These are phyloP conservation scores for Ictidomys tridecemlineatus DNA, from an alignment of 2,113 vertebrate genomes.

Conservation along the genomic window DNA sequence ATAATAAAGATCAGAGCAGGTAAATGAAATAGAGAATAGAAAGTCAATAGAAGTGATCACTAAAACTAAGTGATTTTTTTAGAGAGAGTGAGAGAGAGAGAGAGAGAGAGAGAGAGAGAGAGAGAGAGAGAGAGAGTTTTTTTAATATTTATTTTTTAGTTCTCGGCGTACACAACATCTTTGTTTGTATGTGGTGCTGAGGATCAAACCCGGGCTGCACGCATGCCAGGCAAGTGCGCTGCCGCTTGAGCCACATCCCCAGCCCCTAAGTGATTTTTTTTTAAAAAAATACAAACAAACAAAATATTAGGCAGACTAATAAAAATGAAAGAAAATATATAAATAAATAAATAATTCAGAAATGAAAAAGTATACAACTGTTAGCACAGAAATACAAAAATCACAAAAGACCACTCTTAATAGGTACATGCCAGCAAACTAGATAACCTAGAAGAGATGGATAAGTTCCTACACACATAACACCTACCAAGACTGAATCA, in stretches of 20 bases:
- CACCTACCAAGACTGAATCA: neutral
- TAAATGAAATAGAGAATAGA: neutral
- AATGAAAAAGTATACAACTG: neutral
- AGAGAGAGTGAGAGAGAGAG: no score
- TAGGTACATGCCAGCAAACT: neutral
- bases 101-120: no score
- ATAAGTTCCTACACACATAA: neutral
- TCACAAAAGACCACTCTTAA: neutral
- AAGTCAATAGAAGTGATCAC: neutral
- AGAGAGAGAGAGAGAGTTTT: no score
- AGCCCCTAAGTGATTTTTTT: neutral
- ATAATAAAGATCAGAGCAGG: neutral
- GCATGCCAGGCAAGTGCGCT: no score
- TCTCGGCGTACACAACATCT: no score
- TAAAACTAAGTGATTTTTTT: neutral
- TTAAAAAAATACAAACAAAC: neutral
- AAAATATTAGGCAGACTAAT: neutral
- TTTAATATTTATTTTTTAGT: no score
- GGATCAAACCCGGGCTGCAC: no score
- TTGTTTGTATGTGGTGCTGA: no score
- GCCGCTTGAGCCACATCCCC: no score
- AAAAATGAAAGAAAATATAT: neutral
- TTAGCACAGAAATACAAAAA: neutral
- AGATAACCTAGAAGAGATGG: neutral
- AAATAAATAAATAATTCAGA: neutral